A percentile compares a stretch with the other conserved stretches of the same genome.
Conservation (phyloP, 2,797 vertebrate genomes). For the Amblyraja radiata region DNA sequence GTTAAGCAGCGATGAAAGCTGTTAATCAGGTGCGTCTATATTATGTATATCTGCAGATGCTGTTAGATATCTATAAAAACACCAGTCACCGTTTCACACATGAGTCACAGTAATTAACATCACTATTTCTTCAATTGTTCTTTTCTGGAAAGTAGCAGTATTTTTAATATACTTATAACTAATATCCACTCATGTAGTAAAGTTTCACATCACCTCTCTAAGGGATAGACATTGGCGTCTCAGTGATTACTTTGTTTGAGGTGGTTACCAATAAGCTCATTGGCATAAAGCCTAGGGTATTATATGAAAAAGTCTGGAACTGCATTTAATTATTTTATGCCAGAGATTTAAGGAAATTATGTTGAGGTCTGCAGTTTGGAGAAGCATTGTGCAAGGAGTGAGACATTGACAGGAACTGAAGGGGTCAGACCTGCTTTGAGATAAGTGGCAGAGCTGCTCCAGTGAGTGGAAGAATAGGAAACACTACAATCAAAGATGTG, state of each 20-base stretch:
- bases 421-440: not conserved
- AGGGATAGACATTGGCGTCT: not conserved
- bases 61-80: not conserved
- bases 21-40: not conserved
- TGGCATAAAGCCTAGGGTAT: not conserved
- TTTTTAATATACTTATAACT: not conserved
- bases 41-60: not conserved
- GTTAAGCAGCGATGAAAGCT: not conserved
- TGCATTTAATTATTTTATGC: not conserved
- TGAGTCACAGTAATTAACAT: not conserved
- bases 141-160: not conserved
- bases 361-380: not conserved
- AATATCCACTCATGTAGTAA: not conserved
- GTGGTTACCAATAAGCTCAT: not conserved
- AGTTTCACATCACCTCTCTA: not conserved
- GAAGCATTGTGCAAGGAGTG: not conserved
- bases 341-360: not conserved
- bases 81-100: not conserved
- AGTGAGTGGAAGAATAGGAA: no score
- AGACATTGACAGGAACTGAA: not conserved
- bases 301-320: no score
- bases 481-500: no score
- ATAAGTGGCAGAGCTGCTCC: not conserved
- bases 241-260: not conserved
- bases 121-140: not conserved